A percentile compares a stretch with the other conserved stretches of the same genome.
phyloP scores from a whole-genome alignment of 2,113 vertebrate genomes.

The Cygnus buccinator region DNA sequence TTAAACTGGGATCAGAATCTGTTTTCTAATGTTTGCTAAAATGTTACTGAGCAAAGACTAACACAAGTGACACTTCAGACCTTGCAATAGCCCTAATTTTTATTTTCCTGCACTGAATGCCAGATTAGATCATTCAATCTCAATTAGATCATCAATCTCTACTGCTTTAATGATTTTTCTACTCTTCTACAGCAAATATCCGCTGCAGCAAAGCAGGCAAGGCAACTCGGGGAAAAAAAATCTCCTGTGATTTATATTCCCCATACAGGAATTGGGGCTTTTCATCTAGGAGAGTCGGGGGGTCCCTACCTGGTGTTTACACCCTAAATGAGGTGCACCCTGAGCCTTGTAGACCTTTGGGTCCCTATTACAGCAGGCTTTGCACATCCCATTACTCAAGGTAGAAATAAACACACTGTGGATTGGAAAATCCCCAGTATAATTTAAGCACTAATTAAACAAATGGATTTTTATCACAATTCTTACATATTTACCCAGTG shows the following conservation, averaged over 20 bases:
- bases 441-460: constrained; percentile 6
- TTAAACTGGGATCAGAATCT: neutral
- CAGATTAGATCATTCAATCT: neutral
- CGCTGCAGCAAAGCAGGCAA: neutral
- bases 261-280: neutral
- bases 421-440: neutral
- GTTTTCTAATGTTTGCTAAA: neutral
- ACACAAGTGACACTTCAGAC: neutral
- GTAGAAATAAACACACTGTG: neutral
- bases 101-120: neutral
- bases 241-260: neutral
- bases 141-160: neutral
- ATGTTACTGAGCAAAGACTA: neutral
- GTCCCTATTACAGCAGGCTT: neutral
- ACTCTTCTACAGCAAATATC: neutral
- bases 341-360: neutral
- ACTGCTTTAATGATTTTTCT: neutral
- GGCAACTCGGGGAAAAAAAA: neutral
- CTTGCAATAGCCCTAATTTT: neutral
- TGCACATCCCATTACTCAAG: neutral
- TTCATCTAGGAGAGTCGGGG: neutral
- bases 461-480: neutral
- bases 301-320: neutral
- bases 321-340: neutral
- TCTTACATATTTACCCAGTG: neutral